These are phyloP conservation scores for Aspidoscelis tigris DNA, from an alignment of 2,113 vertebrate species.

Conservation along the genomic window DNA sequence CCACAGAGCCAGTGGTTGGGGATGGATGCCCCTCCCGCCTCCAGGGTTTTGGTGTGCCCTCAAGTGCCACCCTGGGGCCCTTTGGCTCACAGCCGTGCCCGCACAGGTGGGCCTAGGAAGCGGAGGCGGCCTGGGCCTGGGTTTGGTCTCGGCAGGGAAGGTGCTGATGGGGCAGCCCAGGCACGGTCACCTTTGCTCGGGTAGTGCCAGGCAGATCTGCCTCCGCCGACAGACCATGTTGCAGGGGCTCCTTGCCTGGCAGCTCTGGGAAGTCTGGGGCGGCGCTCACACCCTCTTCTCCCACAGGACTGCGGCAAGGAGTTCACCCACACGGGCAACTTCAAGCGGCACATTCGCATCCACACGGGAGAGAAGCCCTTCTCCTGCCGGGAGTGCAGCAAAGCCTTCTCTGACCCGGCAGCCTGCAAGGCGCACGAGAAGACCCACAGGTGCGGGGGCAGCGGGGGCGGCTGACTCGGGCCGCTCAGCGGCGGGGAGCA, in stretches of 20 bases:
- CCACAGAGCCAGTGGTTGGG: too few species aligned
- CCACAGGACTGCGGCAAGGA: slow-evolving; percentile 94
- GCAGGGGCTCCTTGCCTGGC: too few species aligned
- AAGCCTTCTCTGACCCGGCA: slow-evolving; percentile 94
- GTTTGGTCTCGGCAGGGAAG: fast-evolving
- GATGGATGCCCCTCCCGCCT: too few species aligned
- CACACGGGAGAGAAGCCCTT: slow-evolving; percentile 98
- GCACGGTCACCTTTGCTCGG: fast-evolving
- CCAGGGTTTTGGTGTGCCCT: too few species aligned
- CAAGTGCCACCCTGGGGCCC: too few species aligned
- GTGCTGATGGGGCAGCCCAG: too few species aligned
- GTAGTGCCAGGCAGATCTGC: neutral
- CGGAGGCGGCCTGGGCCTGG: too few species aligned
- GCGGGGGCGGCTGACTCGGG: neutral
- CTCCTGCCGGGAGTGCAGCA: slow-evolving; percentile 92
- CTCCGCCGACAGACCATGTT: neutral
- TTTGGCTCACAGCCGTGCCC: too few species aligned
- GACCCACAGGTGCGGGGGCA: slow-evolving; percentile 85
- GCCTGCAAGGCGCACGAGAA: slow-evolving; percentile 99
- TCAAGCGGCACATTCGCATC: slow-evolving; percentile 97
- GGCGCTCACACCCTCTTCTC: neutral
- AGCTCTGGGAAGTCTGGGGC: neutral
- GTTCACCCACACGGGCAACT: slow-evolving; percentile 97
- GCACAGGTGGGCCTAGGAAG: too few species aligned
- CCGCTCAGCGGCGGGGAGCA: too few species aligned